Evolutionary conservation across 2,113 vertebrate genomes (phyloP).

Genomic region (Globicephala melas): DNA sequence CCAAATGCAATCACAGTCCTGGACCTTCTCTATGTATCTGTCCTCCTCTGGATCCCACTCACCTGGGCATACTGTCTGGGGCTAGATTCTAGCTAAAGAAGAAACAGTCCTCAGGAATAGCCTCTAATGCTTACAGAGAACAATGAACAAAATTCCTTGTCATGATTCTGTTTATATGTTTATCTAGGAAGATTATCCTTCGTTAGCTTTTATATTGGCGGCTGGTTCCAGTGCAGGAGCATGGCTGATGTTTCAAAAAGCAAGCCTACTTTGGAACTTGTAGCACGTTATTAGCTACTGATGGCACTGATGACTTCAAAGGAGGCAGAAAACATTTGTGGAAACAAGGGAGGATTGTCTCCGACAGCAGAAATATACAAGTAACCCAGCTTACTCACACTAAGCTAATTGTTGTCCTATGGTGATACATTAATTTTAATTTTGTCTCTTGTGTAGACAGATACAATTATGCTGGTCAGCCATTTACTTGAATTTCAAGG

Average conservation of each 20-base stretch:
- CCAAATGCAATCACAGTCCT: neutral
- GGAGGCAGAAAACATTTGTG: neutral
- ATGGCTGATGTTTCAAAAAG: neutral
- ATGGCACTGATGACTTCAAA: neutral
- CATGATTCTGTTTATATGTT: neutral
- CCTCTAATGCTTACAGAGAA: neutral
- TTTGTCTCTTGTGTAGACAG: constrained; percentile 63
- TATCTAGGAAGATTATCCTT: neutral
- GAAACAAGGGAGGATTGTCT: constrained; percentile 40
- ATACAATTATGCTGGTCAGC: constrained; percentile 66
- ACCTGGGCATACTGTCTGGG: neutral
- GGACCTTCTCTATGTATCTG: neutral
- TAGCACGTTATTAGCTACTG: neutral
- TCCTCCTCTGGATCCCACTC: neutral
- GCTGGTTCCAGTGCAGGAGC: neutral
- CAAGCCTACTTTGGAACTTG: neutral
- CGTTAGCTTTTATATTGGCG: neutral
- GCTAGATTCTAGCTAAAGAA: neutral
- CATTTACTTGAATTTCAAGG: constrained; percentile 55
- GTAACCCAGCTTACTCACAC: constrained; percentile 39
- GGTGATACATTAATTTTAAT: constrained; percentile 63
- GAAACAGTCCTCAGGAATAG: neutral
- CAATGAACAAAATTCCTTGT: neutral
- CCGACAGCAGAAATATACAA: constrained; percentile 39
- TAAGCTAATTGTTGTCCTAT: constrained; percentile 58